Conservation (phyloP, 2,797 vertebrate species). For the Sebastes steindachneri region DNA sequence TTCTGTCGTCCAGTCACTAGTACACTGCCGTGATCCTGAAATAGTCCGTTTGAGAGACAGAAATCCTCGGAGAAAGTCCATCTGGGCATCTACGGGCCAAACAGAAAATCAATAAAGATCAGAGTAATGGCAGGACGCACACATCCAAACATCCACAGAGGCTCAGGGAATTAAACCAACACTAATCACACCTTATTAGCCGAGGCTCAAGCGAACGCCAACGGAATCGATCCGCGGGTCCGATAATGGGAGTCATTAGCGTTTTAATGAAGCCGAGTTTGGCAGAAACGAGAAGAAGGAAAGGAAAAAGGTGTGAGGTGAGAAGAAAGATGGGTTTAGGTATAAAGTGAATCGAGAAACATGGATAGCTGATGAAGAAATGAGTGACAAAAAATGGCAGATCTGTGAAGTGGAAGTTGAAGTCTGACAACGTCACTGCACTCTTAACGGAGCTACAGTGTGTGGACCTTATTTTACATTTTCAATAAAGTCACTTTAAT, state of each 20-base stretch:
- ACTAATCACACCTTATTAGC: slow-evolving; percentile 74
- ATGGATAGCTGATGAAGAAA: background rate
- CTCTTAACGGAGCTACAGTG: no score
- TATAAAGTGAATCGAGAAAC: background rate
- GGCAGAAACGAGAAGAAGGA: slow-evolving; percentile 27
- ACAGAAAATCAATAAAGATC: slow-evolving; percentile 72
- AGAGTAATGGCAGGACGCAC: slow-evolving; percentile 55
- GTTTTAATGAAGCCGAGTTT: slow-evolving; percentile 80
- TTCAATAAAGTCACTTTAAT: no score
- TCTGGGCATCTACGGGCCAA: slow-evolving; percentile 44
- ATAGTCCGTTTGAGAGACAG: slow-evolving; percentile 65
- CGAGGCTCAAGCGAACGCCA: slow-evolving; percentile 51
- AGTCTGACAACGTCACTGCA: no score
- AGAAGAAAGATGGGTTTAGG: background rate
- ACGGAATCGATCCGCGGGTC: slow-evolving; percentile 72
- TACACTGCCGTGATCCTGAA: slow-evolving; percentile 20
- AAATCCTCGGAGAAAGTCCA: slow-evolving; percentile 51
- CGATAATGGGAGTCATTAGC: slow-evolving; percentile 77
- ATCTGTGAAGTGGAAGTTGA: background rate
- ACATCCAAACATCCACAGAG: slow-evolving; percentile 29
- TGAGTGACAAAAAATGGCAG: background rate
- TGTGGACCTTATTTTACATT: no score
- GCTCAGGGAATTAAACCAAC: slow-evolving; percentile 67
- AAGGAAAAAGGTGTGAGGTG: background rate
- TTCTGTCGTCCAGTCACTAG: background rate